Base-by-base conservation (phyloP, 2,797 vertebrate species). In the Pseudotriccus pelzelni region DNA sequence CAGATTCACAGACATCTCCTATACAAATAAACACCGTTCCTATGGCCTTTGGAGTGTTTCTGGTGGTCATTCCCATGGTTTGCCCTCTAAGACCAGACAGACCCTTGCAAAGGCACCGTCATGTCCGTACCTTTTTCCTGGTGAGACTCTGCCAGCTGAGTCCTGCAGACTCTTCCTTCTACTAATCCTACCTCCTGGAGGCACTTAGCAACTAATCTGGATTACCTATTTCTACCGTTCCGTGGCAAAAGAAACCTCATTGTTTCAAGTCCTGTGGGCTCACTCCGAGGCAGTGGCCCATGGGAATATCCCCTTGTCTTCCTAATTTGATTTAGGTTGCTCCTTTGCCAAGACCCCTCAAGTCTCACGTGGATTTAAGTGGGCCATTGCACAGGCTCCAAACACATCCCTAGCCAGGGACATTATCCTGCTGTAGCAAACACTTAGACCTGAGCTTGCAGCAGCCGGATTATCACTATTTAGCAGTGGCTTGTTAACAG, bases 151-250 rank as follows among this genome's bases (percentile, higher is more conserved):
- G 36, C 73, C 47, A 75, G 60, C 22, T 69, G 55, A 79, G 69
- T 21, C 28, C 27, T 87, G 66, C 53, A 93, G 52, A 36, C 32
- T 63, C 44, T 62, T 89, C 69, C 37, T 63, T 75, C 70, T 28
- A 22, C 70, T 91, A 76, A 86, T 79, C 89, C 77, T 75, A 50
- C 58, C 85, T 93, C 78, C 75, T 87, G 84, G 39, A 88, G 81
- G 58, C 78, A 68, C 24, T 88, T 63, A 75, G 63, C 70, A 87
- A 50, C 83, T 96, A 89, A 95, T 95, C 89, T 91, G 85, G 77
- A 81, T 94, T 87, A 86, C 82, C 85, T 85, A 10, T 86, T 92
- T 81, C 74, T 74, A 4, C 77, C 46, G 32, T 49, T 96, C 60
- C 15, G 14, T 41, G 81, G 82, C 85, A 93, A 86, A 88, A 90